Evolutionary conservation across 2,888 invertebrate genomes (phyloP).

Genomic region (Drosophila antonietae): DNA sequence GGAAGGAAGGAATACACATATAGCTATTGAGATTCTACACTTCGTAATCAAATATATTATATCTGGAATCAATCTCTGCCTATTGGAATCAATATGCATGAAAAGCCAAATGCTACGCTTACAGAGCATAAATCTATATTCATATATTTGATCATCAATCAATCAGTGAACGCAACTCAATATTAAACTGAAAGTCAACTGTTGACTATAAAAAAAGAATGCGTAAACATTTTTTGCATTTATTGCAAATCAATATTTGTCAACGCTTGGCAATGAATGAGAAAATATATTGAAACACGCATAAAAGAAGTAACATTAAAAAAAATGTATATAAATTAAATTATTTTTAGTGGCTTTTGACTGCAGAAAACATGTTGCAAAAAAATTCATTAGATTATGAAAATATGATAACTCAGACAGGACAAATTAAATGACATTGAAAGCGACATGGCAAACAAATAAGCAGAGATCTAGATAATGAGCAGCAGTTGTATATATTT

Average conservation of each 20-base stretch:
- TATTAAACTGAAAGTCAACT: not conserved
- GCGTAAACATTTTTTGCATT: not conserved
- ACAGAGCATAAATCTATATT: not conserved
- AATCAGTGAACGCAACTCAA: not conserved
- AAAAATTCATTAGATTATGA: not conserved
- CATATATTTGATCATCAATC: conserved; percentile 4
- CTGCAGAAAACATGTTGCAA: not conserved
- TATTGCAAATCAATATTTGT: not conserved
- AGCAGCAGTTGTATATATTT: not conserved
- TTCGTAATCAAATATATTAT: not conserved
- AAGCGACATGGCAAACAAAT: too few species aligned
- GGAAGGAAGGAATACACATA: not conserved
- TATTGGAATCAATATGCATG: not conserved
- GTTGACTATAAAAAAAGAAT: not conserved
- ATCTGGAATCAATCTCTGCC: not conserved
- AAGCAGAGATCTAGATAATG: not conserved
- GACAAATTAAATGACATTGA: not conserved
- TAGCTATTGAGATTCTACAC: not conserved
- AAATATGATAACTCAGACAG: not conserved
- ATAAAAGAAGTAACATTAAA: not conserved
- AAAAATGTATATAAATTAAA: not conserved
- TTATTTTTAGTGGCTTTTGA: not conserved
- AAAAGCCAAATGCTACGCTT: too few species aligned
- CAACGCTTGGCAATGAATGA: not conserved
- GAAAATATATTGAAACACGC: not conserved